Evolutionary conservation across 1,140 invertebrate species (phyloP).

Genomic region (Drosophila sucinea): DNA sequence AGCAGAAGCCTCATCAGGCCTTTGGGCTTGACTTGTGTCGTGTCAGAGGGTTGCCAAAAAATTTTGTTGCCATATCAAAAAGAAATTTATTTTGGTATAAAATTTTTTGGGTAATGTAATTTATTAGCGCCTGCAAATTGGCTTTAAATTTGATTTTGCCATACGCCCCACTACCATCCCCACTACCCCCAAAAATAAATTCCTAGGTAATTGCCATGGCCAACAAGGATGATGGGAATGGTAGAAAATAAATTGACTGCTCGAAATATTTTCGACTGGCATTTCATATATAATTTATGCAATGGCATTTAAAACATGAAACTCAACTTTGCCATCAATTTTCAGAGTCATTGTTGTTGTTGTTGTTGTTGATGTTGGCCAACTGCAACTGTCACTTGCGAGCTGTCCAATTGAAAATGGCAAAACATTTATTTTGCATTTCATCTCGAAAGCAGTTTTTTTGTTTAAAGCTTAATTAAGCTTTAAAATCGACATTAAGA

Average conservation of each 20-base stretch:
- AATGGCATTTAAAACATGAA: slow-evolving; percentile 68
- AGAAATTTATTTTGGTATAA: slow-evolving; percentile 51
- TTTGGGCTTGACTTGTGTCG: slow-evolving; percentile 1
- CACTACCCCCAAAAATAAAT: neutral
- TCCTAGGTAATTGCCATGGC: slow-evolving; percentile 41
- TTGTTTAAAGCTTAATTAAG: slow-evolving; percentile 49
- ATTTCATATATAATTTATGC: slow-evolving; percentile 43
- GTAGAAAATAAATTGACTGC: slow-evolving; percentile 51
- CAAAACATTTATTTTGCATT: slow-evolving; percentile 68
- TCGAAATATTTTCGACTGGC: slow-evolving; percentile 43
- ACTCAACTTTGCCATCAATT: slow-evolving; percentile 59
- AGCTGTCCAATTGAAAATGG: slow-evolving; percentile 63
- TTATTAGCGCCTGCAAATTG: slow-evolving; percentile 74
- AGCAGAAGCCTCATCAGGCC: slow-evolving; percentile 16
- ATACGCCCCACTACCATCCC: slow-evolving; percentile 6
- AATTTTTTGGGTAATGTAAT: slow-evolving; percentile 69
- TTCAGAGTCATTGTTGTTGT: slow-evolving; percentile 48
- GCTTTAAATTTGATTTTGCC: slow-evolving; percentile 70
- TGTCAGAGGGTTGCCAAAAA: neutral
- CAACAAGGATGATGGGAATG: neutral
- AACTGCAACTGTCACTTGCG: slow-evolving; percentile 47
- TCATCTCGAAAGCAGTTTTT: slow-evolving; percentile 29
- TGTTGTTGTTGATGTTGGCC: slow-evolving; percentile 1
- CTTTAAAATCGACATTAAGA: slow-evolving; percentile 1
- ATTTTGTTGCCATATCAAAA: slow-evolving; percentile 39